Evolutionary conservation across 2,797 vertebrate species (phyloP).

Genomic region (Acestrorhynchus altus): DNA sequence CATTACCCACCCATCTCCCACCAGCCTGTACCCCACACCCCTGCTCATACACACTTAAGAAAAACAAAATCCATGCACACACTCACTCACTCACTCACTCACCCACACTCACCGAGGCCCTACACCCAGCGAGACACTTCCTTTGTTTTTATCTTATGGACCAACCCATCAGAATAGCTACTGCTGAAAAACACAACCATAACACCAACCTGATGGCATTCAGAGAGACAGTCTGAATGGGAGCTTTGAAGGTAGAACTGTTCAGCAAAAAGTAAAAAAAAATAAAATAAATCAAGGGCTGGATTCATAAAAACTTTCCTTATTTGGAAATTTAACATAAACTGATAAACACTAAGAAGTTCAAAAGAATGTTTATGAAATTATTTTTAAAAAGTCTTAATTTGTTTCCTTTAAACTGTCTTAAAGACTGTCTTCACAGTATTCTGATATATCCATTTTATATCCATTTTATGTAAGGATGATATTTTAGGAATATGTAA

Average conservation of each 20-base stretch:
- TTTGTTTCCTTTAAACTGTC: too few relatives aligned
- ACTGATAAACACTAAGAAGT: too few relatives aligned
- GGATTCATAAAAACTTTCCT: too few relatives aligned
- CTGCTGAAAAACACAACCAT: conserved; percentile 3
- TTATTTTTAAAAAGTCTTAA: too few relatives aligned
- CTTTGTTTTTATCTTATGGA: conserved; percentile 51
- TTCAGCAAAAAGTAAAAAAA: neutral
- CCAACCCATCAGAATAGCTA: conserved; percentile 27
- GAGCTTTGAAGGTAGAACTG: neutral
- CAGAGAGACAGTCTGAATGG: neutral
- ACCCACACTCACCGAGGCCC: neutral
- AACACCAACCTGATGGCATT: neutral
- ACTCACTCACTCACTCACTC: neutral
- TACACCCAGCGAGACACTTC: conserved; percentile 35
- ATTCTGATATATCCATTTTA: too few relatives aligned
- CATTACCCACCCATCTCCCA: conserved; percentile 74
- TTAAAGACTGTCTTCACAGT: too few relatives aligned
- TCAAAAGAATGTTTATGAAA: too few relatives aligned
- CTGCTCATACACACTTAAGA: conserved; percentile 36
- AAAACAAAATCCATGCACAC: conserved; percentile 44
- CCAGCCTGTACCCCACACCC: conserved; percentile 18
- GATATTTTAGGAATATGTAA: too few relatives aligned
- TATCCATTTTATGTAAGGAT: too few relatives aligned
- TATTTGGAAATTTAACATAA: too few relatives aligned
- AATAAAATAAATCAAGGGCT: neutral